Conservation (phyloP, 2,888 invertebrate species). For the Platynereis dumerilii region DNA sequence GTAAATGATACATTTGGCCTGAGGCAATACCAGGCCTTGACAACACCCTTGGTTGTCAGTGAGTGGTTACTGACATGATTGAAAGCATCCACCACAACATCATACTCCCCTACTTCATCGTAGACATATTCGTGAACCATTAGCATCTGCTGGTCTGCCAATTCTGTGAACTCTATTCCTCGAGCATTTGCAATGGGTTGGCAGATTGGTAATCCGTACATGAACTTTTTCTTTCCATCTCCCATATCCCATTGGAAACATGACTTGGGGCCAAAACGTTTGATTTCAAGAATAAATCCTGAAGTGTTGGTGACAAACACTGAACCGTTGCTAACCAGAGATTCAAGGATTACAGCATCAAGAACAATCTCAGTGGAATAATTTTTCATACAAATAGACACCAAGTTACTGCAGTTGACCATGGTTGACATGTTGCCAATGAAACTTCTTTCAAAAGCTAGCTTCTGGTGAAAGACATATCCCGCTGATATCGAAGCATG, state of each 20-base stretch:
- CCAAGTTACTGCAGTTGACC: constrained; percentile 2
- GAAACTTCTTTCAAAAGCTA: background rate
- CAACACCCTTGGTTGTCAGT: background rate
- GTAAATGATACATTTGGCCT: constrained; percentile 3
- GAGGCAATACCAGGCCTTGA: constrained; percentile 10
- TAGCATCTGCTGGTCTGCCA: background rate
- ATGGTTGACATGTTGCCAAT: background rate
- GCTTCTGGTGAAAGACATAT: background rate
- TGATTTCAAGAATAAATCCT: background rate
- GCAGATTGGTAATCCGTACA: background rate
- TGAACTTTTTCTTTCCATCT: background rate
- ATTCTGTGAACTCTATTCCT: background rate
- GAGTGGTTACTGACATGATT: constrained; percentile 13
- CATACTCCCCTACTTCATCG: background rate
- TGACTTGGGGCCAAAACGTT: background rate
- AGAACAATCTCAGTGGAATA: background rate
- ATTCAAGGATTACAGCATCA: background rate
- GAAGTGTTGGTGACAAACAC: background rate
- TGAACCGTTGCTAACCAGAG: background rate
- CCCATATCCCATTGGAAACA: constrained; percentile 8
- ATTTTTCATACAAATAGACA: background rate
- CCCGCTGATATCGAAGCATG: background rate
- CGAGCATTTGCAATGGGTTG: background rate
- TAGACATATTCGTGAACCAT: constrained; percentile 5
- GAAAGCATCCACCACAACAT: constrained; percentile 1